Base-by-base conservation (phyloP, 2,113 vertebrate species). In the Dermatemys mawii region DNA sequence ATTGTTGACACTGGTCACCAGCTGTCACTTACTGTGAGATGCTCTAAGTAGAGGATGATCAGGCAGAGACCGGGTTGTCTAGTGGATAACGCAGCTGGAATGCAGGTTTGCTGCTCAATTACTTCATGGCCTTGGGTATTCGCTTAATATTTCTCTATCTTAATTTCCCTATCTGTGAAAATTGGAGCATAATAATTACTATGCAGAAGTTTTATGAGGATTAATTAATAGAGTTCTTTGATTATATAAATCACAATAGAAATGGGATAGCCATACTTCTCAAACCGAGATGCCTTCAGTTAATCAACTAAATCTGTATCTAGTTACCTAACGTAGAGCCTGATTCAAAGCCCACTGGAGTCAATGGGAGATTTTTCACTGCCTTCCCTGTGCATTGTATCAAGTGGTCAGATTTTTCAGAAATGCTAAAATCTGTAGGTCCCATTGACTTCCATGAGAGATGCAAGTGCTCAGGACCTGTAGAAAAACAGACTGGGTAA, bases 131-230 rank as follows among this genome's bases (percentile, higher is more conserved):
- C 92, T 24, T 0, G 78, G 55, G 90, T 96, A 93, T 94, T 96
- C 93, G 85, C 94, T 96, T 94, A 92, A 95, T 96, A 91, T 70
- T n/a, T 70, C 94, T 96, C 96, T 97, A 78, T 73, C 89, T 57
- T 67, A 27, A 46, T 44, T 46, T 81, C 6, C 60, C 63, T 92
- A 11, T 3, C 94, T 19, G 0, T 5, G 0, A 86, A 8, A 19
- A 78, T 91, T 78, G 83, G 11, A 90, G 83, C 1, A 29, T 3
- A 93, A 87, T 82, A 93, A 91, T 93, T 97, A 97, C 91, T 78
- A 94, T 86, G 87, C 94, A 86, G 89, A 95, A 94, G 90, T 96
- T 97, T 96, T 90, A 96, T 93, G 84, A 89, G 93, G 41, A 44
- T 12, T 75, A 81, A 88, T 82, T 93, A 88, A 93, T 96, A 93